Evolutionary conservation across 2,888 invertebrate genomes (phyloP), one percentile per base, ranked within the genome.

Genomic region (Campopleginae sp.): DNA sequence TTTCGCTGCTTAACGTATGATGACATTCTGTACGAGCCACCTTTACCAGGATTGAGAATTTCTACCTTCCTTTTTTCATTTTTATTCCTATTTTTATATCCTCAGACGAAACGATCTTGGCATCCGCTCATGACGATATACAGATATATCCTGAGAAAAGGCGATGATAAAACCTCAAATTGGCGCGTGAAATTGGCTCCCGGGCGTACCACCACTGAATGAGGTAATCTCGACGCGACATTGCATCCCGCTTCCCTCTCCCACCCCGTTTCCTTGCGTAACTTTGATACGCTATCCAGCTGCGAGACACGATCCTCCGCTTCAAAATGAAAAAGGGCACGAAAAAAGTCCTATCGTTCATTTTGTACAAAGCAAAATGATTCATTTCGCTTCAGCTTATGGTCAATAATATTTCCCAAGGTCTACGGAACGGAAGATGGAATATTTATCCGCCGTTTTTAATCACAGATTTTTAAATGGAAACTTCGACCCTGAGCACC

Each of bases 171-270:
- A 85, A 82, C 82, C 82, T 85, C 76, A 82, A 82, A 85, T 85
- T 85, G 85, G 85, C 85, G 85, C 82, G 82, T 82, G 85, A 85
- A 85, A 85, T 85, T 85, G 85, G 85, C 82, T 80, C 79, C 68
- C 66, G 38, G 80, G 72, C 80, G 65, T 51, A 65, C 71, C 70
- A 48, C 33, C 71, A 63, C 71, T 72, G 79, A 85, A 85, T 85
- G 85, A 80, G 82, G 82, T 85, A 85, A 85, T 82, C 82, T 82
- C 85, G 75, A 80, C 72, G 80, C 76, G 85, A 80, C 85, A 82
- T 85, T 85, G 82, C 85, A 80, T 70, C 54, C 27, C 44, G 58
- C 54, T 19, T 27, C 7, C 58, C 63, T 19, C 75, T n/a, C n/a
- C 38, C 51, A 48, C 58, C 42, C 72, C 7, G n/a, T 44, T 44